Evolutionary conservation across 1,140 invertebrate genomes (phyloP).

Genomic region (Dufourea novaeangliae): DNA sequence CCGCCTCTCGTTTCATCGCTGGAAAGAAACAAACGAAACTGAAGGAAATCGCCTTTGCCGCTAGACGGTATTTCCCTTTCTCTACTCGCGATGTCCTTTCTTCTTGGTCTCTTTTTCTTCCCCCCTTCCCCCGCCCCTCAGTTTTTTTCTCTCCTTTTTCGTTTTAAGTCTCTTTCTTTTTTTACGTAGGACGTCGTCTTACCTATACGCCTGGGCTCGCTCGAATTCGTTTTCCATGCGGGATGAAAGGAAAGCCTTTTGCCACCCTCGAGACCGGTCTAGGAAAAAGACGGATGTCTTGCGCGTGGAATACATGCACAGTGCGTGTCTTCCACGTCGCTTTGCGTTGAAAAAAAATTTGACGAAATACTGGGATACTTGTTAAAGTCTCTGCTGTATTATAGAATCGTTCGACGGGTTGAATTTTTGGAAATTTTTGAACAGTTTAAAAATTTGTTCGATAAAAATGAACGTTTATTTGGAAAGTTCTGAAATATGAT

Average conservation of each 20-base stretch:
- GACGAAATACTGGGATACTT: too few species aligned
- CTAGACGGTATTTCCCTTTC: constrained; percentile 9
- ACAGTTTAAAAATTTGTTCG: too few species aligned
- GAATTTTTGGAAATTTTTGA: too few species aligned
- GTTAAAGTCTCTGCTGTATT: too few species aligned
- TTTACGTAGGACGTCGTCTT: too few species aligned
- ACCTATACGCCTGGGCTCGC: constrained; percentile 6
- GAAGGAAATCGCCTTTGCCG: constrained; percentile 62
- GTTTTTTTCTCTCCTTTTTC: neutral
- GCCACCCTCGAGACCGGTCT: constrained; percentile 21
- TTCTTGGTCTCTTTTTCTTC: neutral
- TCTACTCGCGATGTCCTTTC: neutral
- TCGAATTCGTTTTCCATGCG: constrained; percentile 55
- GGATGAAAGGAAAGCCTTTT: constrained; percentile 60
- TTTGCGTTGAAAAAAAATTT: too few species aligned
- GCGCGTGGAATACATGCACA: neutral
- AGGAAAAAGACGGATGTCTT: constrained; percentile 30
- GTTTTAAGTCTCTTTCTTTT: too few species aligned
- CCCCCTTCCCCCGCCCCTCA: neutral
- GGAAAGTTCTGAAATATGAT: too few species aligned
- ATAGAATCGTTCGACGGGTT: too few species aligned
- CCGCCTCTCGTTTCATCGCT: constrained; percentile 51
- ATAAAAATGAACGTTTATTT: too few species aligned
- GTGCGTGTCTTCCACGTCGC: constrained; percentile 7
- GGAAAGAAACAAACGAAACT: constrained; percentile 66